A percentile compares a stretch with the other conserved stretches of the same genome.
phyloP scores from a whole-genome alignment of 2,113 vertebrate genomes.

The Paratilapia polleni region DNA sequence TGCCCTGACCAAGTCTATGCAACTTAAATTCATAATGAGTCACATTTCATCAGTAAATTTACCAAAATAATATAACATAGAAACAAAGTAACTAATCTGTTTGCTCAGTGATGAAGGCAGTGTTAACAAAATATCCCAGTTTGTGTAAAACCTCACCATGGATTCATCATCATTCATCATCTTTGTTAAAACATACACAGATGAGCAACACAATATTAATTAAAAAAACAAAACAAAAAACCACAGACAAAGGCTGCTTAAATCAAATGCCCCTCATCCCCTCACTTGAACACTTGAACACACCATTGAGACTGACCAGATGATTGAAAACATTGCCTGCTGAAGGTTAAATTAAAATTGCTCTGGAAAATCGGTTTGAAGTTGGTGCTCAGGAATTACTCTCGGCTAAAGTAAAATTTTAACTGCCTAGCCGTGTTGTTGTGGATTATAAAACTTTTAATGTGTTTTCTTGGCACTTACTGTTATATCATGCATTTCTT shows the following conservation, averaged over 20 bases:
- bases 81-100: too few relatives aligned
- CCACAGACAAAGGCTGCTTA: not conserved
- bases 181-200: not conserved
- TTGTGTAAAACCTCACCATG: too few relatives aligned
- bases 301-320: not conserved
- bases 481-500: not conserved
- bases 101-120: too few relatives aligned
- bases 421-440: not conserved
- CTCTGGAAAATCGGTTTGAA: slow-evolving; percentile 12
- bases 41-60: too few relatives aligned
- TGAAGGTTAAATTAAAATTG: slow-evolving; percentile 3
- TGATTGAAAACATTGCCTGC: not conserved
- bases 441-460: not conserved
- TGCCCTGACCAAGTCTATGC: too few relatives aligned
- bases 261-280: not conserved
- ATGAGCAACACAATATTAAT: not conserved
- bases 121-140: too few relatives aligned
- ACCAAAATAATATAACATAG: too few relatives aligned
- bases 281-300: not conserved
- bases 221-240: not conserved
- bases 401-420: not conserved
- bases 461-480: not conserved
- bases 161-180: too few relatives aligned
- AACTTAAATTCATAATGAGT: too few relatives aligned
- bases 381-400: slow-evolving; percentile 3